phyloP scores from a whole-genome alignment of 2,888 invertebrate species.

The Campoplex nolae region DNA sequence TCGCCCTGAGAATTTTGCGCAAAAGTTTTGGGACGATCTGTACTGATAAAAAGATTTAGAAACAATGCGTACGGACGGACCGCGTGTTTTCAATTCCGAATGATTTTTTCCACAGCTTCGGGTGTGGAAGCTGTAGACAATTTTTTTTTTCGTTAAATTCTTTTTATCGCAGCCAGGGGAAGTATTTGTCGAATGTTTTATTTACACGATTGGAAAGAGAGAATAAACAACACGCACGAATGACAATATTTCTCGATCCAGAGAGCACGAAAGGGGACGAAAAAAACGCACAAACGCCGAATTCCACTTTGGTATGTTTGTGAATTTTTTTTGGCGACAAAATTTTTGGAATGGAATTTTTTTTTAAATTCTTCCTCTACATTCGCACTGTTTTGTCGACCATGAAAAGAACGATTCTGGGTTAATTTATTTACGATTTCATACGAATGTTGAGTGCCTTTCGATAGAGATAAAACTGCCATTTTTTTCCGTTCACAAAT shows the following conservation, averaged over 20 bases:
- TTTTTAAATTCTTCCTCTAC: neutral
- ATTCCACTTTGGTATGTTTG: neutral
- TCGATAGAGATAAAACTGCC: neutral
- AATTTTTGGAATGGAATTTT: neutral
- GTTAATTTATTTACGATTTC: neutral
- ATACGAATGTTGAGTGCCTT: neutral
- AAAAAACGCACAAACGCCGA: neutral
- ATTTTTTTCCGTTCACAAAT: neutral
- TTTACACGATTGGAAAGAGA: conserved; percentile 58
- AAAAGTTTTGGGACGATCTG: neutral
- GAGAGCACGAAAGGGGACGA: neutral
- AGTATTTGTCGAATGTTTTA: neutral
- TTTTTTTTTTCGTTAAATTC: neutral
- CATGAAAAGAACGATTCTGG: neutral
- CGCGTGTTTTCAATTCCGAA: neutral
- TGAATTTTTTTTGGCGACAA: neutral
- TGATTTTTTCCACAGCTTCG: neutral
- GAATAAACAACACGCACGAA: conserved; percentile 8
- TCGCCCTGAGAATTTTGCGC: neutral
- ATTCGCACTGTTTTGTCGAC: neutral
- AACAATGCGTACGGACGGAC: neutral
- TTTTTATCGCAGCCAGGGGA: neutral
- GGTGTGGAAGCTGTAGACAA: neutral
- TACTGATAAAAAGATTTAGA: neutral
- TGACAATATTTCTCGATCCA: conserved; percentile 1